These are phyloP conservation scores for Colinus virginianus DNA, from an alignment of 2,113 vertebrate genomes.

Conservation along the genomic window DNA sequence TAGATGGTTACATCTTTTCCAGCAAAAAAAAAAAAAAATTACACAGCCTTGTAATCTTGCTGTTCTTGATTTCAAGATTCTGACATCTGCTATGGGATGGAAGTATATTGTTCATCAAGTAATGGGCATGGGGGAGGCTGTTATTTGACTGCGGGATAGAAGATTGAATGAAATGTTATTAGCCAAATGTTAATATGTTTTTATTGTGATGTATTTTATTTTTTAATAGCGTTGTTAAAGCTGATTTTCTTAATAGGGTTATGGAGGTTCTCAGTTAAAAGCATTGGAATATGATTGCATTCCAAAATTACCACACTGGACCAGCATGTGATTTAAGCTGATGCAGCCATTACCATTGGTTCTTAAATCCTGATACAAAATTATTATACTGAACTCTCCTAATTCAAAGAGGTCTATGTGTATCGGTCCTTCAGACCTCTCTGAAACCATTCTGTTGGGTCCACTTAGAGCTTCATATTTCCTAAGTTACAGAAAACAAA, in stretches of 20 bases:
- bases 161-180: background rate
- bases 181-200: background rate
- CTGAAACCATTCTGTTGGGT: background rate
- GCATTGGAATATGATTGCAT: background rate
- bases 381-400: background rate
- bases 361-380: background rate
- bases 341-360: background rate
- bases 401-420: background rate
- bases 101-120: background rate
- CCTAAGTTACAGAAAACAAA: background rate
- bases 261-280: background rate
- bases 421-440: background rate
- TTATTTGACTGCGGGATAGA: accelerated
- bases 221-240: background rate
- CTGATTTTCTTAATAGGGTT: background rate
- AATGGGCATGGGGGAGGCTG: accelerated
- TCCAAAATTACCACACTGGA: background rate
- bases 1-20: background rate
- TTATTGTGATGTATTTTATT: background rate
- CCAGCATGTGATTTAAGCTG: background rate
- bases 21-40: background rate
- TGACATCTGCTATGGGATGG: background rate
- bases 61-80: background rate
- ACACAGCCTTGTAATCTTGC: background rate
- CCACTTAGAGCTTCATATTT: background rate